Base-by-base conservation (phyloP, 2,888 invertebrate genomes). In the Aleiodes testaceus region DNA sequence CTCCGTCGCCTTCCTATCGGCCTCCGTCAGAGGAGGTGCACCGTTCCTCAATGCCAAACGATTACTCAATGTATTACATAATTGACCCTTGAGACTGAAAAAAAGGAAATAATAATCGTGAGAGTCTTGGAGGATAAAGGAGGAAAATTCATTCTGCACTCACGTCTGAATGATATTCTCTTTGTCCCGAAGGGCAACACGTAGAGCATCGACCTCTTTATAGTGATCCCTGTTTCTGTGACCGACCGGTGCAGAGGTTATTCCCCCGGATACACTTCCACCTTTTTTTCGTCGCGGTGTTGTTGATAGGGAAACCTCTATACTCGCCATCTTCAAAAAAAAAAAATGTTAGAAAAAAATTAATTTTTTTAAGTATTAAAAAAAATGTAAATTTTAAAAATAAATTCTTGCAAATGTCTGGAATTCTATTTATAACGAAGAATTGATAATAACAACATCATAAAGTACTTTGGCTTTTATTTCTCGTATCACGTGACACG, bases 81-180 rank as follows among this genome's bases (percentile, higher is more conserved):
- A 86, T 81, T 93, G 93, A 74, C 92, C 92, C 83, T 92, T 92
- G 12, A 93, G 87, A 79, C 92, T 91, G 26, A 71, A 75, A 63
- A 65, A 69, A 73, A 18, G 2, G 12, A 12, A 47, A 50, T 61
- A 18, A 30, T 44, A 50, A 20, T 6, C 61, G 16, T 50, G 42
- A n/a, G 59, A 53, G 44, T 44, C 36, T 18, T 36, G 16, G 16
- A 14, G 18, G 42, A 59, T 36, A 59, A 42, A 5, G 30, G 18
- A 22, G 55, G 30, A 36, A 26, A 55, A 50, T 42, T 11, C 5
- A 42, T 44, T 49, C n/a, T 44, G 36, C 44, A 79, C 82, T 82
- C 83, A 92, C 92, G 91, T 95, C 85, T 95, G 94, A 87, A 95
- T 95, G 69, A 95, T 92, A 63, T 93, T 92, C 84, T 95, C 95